Evolutionary conservation across 2,797 vertebrate genomes (phyloP).

Genomic region (Darevskia mixta): DNA sequence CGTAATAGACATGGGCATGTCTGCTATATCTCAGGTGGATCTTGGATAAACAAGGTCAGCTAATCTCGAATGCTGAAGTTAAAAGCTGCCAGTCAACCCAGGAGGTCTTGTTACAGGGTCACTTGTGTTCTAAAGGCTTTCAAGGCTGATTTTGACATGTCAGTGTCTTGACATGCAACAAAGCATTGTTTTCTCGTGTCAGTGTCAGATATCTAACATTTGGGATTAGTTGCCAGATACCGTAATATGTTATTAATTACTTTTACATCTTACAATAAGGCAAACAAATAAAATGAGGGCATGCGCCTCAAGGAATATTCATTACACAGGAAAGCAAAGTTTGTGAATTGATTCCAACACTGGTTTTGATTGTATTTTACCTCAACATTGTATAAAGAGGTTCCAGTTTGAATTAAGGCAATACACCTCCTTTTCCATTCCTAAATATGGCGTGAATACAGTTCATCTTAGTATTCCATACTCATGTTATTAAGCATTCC

Average conservation of each 20-base stretch:
- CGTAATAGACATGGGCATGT: conserved; percentile 74
- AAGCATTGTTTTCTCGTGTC: conserved; percentile 68
- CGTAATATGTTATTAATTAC: conserved; percentile 46
- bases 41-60: conserved; percentile 76
- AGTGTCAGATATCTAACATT: conserved; percentile 69
- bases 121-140: conserved; percentile 76
- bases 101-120: conserved; percentile 75
- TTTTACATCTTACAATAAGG: background rate
- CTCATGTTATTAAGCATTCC: background rate
- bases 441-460: background rate
- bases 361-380: background rate
- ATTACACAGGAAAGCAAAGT: background rate
- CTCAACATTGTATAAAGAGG: background rate
- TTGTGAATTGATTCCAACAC: background rate
- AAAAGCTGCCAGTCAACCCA: conserved; percentile 75
- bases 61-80: conserved; percentile 71
- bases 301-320: background rate
- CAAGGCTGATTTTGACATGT: conserved; percentile 67
- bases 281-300: background rate
- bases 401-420: background rate
- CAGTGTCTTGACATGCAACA: conserved; percentile 74
- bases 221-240: conserved; percentile 53
- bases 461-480: background rate
- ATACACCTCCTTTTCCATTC: background rate
- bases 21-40: conserved; percentile 78